Evolutionary conservation across 2,888 invertebrate genomes (phyloP), one percentile per base, ranked within the genome.

Genomic region (Drosophila longiperda): DNA sequence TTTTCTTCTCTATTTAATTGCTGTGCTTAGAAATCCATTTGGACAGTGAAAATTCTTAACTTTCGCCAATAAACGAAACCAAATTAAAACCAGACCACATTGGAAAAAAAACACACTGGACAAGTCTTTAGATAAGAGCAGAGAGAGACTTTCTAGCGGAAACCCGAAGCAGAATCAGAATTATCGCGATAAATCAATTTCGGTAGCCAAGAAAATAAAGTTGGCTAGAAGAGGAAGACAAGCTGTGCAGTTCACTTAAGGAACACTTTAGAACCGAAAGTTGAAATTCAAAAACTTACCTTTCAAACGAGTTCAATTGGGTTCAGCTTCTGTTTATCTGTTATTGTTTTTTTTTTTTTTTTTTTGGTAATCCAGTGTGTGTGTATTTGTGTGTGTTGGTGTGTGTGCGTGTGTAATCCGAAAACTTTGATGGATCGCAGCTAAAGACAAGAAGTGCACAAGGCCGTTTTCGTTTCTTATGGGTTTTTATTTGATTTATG

Each of bases 21-120:
- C 26, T 48, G 49, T 50, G 50, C 53, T 66, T 34, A 66, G 15
- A 57, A 53, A 20, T 62, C 38, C 15, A 63, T 74, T 78, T 65
- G 64, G 50, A 38, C 38, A 61, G 86, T 75, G 86, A 78, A 86
- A 88, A 84, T 84, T 88, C 88, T 83, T 15, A 57, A 81, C 84
- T 89, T 89, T 89, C 84, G 73, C 84, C 84, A 73, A 69, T 17
- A 15, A 67, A 66, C 40, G 64, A 73, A 69, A 67, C 48, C 61
- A 71, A 77, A 72, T 63, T 75, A 78, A 70, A 76, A 78, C 68
- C 62, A 61, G 70, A 74, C 53, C 67, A 59, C 53, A 59, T 5
- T 29, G 5, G 49, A 54, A 61, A 2, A 48, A 26, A 42, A 23
- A 7, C 40, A 29, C 12, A 17, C 23, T 33, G 63, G 66, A 64